Conservation (phyloP, 1,140 invertebrate species). For the Coptotermes formosanus region DNA sequence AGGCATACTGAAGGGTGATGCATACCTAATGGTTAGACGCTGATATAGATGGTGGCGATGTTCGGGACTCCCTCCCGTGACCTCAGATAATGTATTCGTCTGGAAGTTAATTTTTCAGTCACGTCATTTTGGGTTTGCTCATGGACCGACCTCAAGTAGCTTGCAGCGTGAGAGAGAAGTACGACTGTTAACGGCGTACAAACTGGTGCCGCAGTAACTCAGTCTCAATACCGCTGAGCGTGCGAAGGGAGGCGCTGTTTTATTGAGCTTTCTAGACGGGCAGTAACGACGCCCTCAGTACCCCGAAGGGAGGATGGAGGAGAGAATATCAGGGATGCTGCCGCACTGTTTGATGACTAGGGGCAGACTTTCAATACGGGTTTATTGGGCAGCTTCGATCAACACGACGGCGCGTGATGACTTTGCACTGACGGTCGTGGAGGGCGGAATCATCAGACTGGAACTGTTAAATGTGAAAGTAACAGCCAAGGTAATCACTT, state of each 20-base stretch:
- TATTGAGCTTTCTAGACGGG: neutral
- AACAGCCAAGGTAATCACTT: neutral
- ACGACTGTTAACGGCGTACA: neutral
- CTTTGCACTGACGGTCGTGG: neutral
- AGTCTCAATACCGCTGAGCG: neutral
- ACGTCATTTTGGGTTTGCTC: too few relatives aligned
- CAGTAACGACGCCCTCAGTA: neutral
- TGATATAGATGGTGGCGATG: too few relatives aligned
- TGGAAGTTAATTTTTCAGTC: too few relatives aligned
- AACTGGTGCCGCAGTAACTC: neutral
- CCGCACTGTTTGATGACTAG: neutral
- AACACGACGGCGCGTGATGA: neutral
- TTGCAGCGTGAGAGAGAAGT: neutral
- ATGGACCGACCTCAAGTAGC: neutral
- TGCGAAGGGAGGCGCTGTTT: neutral
- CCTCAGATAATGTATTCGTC: too few relatives aligned
- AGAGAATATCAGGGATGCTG: neutral
- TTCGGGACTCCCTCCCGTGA: too few relatives aligned
- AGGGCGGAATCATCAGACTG: neutral
- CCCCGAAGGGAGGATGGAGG: neutral
- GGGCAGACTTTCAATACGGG: constrained; percentile 1
- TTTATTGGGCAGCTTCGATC: constrained; percentile 11
- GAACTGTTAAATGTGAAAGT: neutral
- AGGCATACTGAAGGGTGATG: too few relatives aligned
- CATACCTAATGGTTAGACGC: too few relatives aligned